Evolutionary conservation across 2,113 vertebrate genomes (phyloP).

Genomic region (Megaceryle maxima): DNA sequence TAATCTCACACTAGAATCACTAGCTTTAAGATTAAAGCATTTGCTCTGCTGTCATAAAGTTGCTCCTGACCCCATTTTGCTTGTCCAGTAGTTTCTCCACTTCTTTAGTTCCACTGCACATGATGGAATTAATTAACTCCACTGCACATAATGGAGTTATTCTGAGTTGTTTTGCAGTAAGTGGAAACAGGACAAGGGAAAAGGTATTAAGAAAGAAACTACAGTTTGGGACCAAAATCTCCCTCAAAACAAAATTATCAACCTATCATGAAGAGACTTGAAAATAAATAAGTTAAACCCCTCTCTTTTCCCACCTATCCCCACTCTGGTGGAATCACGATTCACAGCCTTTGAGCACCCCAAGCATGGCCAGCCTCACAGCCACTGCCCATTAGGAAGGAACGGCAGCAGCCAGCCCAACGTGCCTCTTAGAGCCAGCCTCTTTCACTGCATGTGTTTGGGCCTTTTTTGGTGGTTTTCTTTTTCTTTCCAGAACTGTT

Average conservation of each 20-base stretch:
- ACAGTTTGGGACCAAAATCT: not conserved
- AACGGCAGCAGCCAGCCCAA: fast-evolving
- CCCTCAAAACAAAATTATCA: not conserved
- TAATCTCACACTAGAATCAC: not conserved
- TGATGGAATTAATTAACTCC: not conserved
- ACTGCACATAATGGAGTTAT: not conserved
- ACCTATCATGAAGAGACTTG: not conserved
- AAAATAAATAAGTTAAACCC: not conserved
- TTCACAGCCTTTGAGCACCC: not conserved
- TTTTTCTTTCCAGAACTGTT: not conserved
- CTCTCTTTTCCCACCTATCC: too few relatives aligned
- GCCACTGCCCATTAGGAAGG: not conserved
- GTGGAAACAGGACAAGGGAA: not conserved
- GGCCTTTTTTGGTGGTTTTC: not conserved
- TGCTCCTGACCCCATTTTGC: not conserved
- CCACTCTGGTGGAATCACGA: too few relatives aligned
- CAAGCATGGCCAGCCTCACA: not conserved
- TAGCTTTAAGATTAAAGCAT: not conserved
- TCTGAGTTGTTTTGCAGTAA: not conserved
- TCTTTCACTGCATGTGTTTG: not conserved
- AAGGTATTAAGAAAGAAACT: not conserved
- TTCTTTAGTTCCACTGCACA: not conserved
- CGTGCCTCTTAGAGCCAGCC: too few relatives aligned
- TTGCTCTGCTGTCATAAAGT: not conserved
- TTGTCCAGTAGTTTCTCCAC: not conserved